Evolutionary conservation across 2,797 vertebrate species (phyloP).

Genomic region (Pyrrhura leucotis): DNA sequence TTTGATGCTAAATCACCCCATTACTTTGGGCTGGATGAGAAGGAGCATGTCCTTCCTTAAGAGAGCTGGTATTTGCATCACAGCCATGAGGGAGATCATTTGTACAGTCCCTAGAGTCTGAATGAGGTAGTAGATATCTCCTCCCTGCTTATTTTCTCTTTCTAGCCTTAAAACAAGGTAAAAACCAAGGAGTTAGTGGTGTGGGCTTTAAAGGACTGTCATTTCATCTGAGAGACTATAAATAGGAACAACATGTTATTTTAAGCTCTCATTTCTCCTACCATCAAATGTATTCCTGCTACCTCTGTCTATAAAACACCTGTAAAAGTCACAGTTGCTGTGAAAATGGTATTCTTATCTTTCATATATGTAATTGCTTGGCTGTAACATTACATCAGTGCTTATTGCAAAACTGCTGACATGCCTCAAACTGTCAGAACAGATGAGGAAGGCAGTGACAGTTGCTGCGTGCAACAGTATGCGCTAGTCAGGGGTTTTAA

Average conservation of each 20-base stretch:
- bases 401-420: slow-evolving; percentile 4
- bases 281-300: not conserved
- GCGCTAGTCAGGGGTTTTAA: not conserved
- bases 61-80: not conserved
- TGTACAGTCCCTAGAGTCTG: not conserved
- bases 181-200: not conserved
- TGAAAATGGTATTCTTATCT: not conserved
- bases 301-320: not conserved
- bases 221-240: not conserved
- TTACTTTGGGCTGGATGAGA: not conserved
- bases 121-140: not conserved
- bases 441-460: not conserved
- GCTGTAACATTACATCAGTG: not conserved
- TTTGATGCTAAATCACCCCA: not conserved
- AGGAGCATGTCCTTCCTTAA: not conserved
- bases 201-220: not conserved
- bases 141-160: not conserved
- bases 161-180: not conserved
- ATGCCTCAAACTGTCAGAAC: not conserved
- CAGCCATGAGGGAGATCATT: not conserved
- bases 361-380: not conserved
- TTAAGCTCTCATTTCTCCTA: not conserved
- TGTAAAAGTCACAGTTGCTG: not conserved
- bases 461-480: not conserved
- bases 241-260: not conserved